Conservation (phyloP, 2,797 vertebrate genomes). For the Sebastolobus altivelis region DNA sequence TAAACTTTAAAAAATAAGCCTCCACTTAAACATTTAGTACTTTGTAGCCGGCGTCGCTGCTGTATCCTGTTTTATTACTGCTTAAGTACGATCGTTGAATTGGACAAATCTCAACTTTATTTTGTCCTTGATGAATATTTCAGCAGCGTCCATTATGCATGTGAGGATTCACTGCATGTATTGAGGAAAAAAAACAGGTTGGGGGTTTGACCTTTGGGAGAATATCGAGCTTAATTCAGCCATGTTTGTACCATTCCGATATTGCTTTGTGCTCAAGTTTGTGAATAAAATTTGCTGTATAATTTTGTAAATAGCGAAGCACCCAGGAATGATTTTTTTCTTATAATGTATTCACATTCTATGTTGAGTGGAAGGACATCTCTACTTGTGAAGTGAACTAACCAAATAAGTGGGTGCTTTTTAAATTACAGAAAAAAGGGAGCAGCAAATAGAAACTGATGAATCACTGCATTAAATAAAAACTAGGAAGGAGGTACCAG, state of each 20-base stretch:
- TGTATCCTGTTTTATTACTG: slow-evolving; percentile 38
- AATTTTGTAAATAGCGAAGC: slow-evolving; percentile 14
- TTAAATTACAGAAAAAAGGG: slow-evolving; percentile 12
- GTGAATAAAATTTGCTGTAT: slow-evolving; percentile 20
- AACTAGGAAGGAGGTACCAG: neutral
- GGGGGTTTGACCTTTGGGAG: slow-evolving; percentile 50
- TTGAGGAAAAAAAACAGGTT: slow-evolving; percentile 14
- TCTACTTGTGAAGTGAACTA: slow-evolving; percentile 17
- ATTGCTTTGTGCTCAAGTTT: slow-evolving; percentile 10
- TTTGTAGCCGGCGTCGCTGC: neutral
- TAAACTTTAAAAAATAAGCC: slow-evolving; percentile 18
- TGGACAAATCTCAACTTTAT: slow-evolving; percentile 57
- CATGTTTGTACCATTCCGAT: slow-evolving; percentile 17
- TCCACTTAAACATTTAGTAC: slow-evolving; percentile 34
- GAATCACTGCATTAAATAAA: slow-evolving; percentile 13
- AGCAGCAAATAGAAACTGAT: slow-evolving; percentile 27
- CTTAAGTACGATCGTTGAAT: slow-evolving; percentile 44
- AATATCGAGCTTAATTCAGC: slow-evolving; percentile 25
- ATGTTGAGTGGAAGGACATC: slow-evolving; percentile 23
- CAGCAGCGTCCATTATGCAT: slow-evolving; percentile 64
- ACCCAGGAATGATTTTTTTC: slow-evolving; percentile 3
- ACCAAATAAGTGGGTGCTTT: slow-evolving; percentile 21
- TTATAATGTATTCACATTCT: slow-evolving; percentile 10
- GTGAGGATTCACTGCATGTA: slow-evolving; percentile 22
- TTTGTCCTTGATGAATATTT: slow-evolving; percentile 72